A percentile compares a stretch with the other conserved stretches of the same genome.
phyloP scores from a whole-genome alignment of 2,888 invertebrate species.

The Phrixothrix hirtus region DNA sequence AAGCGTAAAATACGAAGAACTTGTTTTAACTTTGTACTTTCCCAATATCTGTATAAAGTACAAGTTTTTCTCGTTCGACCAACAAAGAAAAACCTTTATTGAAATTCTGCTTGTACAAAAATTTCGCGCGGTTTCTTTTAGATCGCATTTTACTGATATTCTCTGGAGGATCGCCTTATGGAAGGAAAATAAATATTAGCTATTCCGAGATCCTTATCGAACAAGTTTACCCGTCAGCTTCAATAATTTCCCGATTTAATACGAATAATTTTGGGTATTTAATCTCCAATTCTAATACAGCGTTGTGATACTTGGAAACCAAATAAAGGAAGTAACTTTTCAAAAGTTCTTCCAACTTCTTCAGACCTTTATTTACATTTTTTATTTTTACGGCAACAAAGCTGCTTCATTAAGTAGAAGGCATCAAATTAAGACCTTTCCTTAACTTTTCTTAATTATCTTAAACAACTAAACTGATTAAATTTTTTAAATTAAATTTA shows the following conservation, averaged over 20 bases:
- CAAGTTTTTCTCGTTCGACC: conserved; percentile 14
- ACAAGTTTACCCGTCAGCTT: not conserved
- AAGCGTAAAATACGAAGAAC: conserved; percentile 18
- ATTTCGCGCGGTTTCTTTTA: conserved; percentile 1
- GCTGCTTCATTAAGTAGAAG: no score
- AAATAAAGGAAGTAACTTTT: no score
- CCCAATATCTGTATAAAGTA: conserved; percentile 12
- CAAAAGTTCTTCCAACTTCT: no score
- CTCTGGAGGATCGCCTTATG: not conserved
- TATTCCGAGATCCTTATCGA: not conserved
- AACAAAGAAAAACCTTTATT: conserved; percentile 20
- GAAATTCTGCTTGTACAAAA: conserved; percentile 16
- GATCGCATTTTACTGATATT: not conserved
- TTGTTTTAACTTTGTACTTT: conserved; percentile 1
- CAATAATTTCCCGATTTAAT: not conserved
- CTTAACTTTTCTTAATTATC: no score
- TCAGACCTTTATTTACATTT: no score
- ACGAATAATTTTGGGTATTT: not conserved
- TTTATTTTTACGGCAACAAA: no score
- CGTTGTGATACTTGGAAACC: no score
- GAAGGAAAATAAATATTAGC: not conserved
- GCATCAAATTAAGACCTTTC: no score
- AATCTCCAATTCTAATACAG: no score
- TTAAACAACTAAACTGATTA: no score
- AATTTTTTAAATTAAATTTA: no score